Conservation (phyloP, 2,113 vertebrate species). For the Paramisgurnus dabryanus region DNA sequence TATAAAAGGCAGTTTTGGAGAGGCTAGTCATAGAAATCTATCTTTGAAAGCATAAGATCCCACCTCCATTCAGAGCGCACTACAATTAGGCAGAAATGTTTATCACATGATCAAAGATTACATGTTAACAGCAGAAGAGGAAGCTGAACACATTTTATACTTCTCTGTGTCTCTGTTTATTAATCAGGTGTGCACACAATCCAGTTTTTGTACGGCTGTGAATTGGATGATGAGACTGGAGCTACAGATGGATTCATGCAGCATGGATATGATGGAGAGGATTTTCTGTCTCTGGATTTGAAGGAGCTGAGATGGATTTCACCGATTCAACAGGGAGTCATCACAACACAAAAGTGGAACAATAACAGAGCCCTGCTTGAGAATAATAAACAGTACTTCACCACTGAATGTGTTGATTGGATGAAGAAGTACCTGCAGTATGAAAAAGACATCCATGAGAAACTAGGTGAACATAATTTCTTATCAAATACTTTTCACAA, state of each 20-base stretch:
- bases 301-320: slow-evolving; percentile 9
- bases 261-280: slow-evolving; percentile 26
- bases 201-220: background rate
- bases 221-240: slow-evolving; percentile 6
- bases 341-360: slow-evolving; percentile 51
- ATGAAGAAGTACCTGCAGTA: slow-evolving; percentile 55
- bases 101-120: too few species aligned
- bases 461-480: background rate
- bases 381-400: slow-evolving; percentile 6
- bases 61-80: too few species aligned
- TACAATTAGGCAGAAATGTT: too few species aligned
- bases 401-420: slow-evolving; percentile 50
- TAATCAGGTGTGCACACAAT: slow-evolving; percentile 22
- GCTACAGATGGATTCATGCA: fast-evolving
- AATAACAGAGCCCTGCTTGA: fast-evolving
- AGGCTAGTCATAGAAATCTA: too few species aligned
- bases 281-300: slow-evolving; percentile 58
- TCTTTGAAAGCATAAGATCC: too few species aligned
- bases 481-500: too few species aligned
- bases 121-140: too few species aligned
- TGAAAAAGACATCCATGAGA: slow-evolving; percentile 7
- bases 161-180: too few species aligned
- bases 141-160: background rate
- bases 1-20: too few species aligned
- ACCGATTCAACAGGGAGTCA: fast-evolving